phyloP scores from a whole-genome alignment of 1,140 invertebrate genomes.

The Lepidurus apus region DNA sequence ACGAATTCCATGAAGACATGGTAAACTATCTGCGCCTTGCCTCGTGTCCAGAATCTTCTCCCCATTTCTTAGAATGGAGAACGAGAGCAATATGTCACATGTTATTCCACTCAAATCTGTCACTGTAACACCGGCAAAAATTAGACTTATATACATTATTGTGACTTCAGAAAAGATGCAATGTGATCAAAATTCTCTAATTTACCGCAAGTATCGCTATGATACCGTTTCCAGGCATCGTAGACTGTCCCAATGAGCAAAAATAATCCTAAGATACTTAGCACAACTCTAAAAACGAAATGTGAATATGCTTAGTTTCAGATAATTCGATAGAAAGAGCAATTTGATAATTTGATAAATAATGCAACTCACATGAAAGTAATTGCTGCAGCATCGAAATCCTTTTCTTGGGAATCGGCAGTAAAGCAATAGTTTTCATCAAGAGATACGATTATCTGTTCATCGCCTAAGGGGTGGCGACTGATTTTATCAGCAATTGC shows the following conservation, averaged over 20 bases:
- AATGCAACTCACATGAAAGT: not conserved
- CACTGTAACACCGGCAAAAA: not conserved
- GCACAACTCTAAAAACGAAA: not conserved
- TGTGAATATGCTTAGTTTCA: not conserved
- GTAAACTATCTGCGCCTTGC: slow-evolving; percentile 63
- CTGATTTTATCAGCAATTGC: slow-evolving; percentile 19
- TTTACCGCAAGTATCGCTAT: not conserved
- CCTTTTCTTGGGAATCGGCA: not conserved
- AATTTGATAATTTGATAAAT: not conserved
- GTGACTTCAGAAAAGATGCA: too few relatives aligned
- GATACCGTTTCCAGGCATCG: slow-evolving; percentile 22
- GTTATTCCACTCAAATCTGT: not conserved
- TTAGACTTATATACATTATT: too few relatives aligned
- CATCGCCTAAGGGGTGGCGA: not conserved
- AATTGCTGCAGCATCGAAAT: slow-evolving; percentile 19
- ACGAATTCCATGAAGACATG: slow-evolving; percentile 72
- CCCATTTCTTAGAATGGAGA: slow-evolving; percentile 46
- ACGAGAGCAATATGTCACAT: slow-evolving; percentile 39
- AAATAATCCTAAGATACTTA: slow-evolving; percentile 27
- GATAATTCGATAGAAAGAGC: not conserved
- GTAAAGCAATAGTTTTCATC: slow-evolving; percentile 26
- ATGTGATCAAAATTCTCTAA: too few relatives aligned
- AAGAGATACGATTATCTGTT: not conserved
- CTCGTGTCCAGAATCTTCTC: slow-evolving; percentile 43
- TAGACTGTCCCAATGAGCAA: slow-evolving; percentile 23